Evolutionary conservation across 2,888 invertebrate genomes (phyloP), one percentile per base, ranked within the genome.

Genomic region (Diadromus collaris): DNA sequence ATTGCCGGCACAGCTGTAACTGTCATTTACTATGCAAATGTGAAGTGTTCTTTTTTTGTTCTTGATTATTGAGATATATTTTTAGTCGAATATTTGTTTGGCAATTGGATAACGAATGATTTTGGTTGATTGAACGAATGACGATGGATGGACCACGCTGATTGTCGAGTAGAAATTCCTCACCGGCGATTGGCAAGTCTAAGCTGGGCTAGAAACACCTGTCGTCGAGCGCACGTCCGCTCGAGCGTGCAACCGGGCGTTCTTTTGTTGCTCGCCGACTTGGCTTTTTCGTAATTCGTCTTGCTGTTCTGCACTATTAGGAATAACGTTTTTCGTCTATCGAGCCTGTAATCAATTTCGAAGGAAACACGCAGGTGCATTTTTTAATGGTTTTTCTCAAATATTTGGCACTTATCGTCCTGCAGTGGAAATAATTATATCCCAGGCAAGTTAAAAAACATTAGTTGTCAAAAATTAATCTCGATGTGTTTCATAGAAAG

Each of bases 171-270:
- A 9, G 51, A 13, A 21, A 5, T 10, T 5, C 5, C 24, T 24
- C 19, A 19, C 7, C 21, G 41, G 48, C 51, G 34, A 32, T 51
- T 38, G 51, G 29, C 21, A 34, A 48, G 51, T 65, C 34, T 63
- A 44, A 63, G 48, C 48, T 48, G 34, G 65, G 32, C 34, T n/a
- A n/a, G n/a, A n/a, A 64, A 19, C 65, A 65, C 65, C 65, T 65
- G 65, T 51, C 65, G 65, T 51, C 16, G 5, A 48, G 32, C 65
- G 34, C 65, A 34, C 48, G 65, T 51, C 32, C 21, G 5, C 19
- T 51, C 48, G 34, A 48, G 10, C 29, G 38, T 16, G 5, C 16
- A 41, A 41, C 38, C 38, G 38, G 4, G 16, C 38, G 16, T 41
- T 41, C 38, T 16, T 10, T 29, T 51, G 21, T 34, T 10, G 29